Evolutionary conservation across 2,888 invertebrate species (phyloP).

Genomic region (Drosophila demipolita): DNA sequence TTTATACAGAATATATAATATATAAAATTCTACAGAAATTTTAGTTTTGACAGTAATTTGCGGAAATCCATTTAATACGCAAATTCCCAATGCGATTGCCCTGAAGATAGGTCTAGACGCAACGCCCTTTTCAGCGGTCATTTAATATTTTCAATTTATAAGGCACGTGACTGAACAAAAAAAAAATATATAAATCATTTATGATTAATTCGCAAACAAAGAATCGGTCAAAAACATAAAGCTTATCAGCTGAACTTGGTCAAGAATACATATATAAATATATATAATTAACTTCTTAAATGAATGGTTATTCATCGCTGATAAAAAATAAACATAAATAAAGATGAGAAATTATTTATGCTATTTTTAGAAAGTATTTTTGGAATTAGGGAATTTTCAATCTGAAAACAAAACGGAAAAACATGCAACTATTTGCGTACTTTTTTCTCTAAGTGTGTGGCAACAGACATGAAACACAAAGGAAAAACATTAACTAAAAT

Average conservation of each 20-base stretch:
- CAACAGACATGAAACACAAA: constrained; percentile 20
- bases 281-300: not conserved
- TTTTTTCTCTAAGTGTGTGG: not conserved
- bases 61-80: constrained; percentile 29
- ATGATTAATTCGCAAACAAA: constrained; percentile 40
- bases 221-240: constrained; percentile 5
- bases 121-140: constrained; percentile 43
- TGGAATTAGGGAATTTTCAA: not conserved
- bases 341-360: not conserved
- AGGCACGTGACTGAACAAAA: not conserved
- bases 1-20: not conserved
- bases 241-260: constrained; percentile 24
- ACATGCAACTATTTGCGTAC: not conserved
- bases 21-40: not conserved
- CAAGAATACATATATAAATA: not conserved
- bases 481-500: constrained; percentile 3
- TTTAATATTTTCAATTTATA: not conserved
- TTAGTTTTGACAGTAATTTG: constrained; percentile 6
- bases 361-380: not conserved
- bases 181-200: constrained; percentile 3
- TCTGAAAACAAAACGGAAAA: not conserved
- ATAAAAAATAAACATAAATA: not conserved
- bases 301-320: not conserved
- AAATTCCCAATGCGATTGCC: constrained; percentile 23
- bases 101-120: constrained; percentile 42